These are phyloP conservation scores for Lepeophtheirus nordmannii DNA, from an alignment of 2,888 invertebrate species.

Conservation along the genomic window DNA sequence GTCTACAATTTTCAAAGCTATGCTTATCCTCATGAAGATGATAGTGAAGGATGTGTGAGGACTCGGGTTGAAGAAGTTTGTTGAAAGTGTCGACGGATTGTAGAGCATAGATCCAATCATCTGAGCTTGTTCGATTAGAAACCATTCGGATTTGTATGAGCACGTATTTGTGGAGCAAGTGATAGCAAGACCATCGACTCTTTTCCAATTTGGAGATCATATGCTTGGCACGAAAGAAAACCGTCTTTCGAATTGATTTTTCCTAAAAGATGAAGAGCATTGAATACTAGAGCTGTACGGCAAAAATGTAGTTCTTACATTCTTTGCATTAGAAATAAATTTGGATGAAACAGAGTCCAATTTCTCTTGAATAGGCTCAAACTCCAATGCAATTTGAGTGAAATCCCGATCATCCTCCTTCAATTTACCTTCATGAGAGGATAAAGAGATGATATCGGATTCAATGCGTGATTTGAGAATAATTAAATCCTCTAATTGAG, in stretches of 20 bases:
- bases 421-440: not conserved
- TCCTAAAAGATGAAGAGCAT: not conserved
- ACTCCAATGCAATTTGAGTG: not conserved
- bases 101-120: conserved; percentile 19
- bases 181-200: not conserved
- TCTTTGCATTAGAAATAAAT: not conserved
- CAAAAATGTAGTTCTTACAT: not conserved
- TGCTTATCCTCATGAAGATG: conserved; percentile 28
- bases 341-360: not conserved
- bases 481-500: not conserved
- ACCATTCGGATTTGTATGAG: not conserved
- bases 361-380: not conserved
- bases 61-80: not conserved
- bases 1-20: conserved; percentile 59
- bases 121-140: not conserved
- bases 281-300: too few relatives aligned
- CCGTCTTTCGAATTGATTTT: conserved; percentile 9
- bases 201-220: not conserved
- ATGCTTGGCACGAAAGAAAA: conserved; percentile 13
- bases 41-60: conserved; percentile 2
- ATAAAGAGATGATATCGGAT: not conserved
- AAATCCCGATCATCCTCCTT: not conserved
- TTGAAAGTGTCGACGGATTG: conserved; percentile 18
- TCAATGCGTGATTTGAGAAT: not conserved
- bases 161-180: conserved; percentile 13